These are phyloP conservation scores for Pholis gunnellus DNA, from an alignment of 2,113 vertebrate species.

Conservation along the genomic window DNA sequence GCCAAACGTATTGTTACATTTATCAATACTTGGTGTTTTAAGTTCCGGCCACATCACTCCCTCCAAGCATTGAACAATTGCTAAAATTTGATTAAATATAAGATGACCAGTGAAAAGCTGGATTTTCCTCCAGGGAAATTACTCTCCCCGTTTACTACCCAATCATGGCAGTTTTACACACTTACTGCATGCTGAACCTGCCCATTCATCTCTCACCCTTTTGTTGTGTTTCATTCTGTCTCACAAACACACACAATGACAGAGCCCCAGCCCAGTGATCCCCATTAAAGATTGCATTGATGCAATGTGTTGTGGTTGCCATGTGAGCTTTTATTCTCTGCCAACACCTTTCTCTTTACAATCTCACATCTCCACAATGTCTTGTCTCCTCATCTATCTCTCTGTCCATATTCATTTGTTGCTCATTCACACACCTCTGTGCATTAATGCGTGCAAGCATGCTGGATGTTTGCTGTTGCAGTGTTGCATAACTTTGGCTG, in stretches of 20 bases:
- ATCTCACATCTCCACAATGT: background rate
- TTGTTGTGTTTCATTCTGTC: background rate
- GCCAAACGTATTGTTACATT: background rate
- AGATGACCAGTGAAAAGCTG: background rate
- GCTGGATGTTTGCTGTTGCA: background rate
- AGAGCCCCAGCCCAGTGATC: background rate
- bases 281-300: slow-evolving; percentile 9
- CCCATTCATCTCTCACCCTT: background rate
- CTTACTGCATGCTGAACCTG: background rate
- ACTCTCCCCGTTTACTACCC: background rate
- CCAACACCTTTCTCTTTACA: background rate
- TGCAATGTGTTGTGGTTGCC: slow-evolving; percentile 10
- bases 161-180: background rate
- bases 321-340: slow-evolving; percentile 1
- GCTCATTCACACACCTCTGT: background rate
- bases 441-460: background rate
- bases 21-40: background rate
- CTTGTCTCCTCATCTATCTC: background rate
- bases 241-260: background rate
- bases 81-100: background rate
- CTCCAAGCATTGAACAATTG: background rate
- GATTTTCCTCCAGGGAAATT: background rate
- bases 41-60: background rate
- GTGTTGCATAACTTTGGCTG: slow-evolving; percentile 40
- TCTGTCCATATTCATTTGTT: background rate